A percentile compares a stretch with the other conserved stretches of the same genome.
Evolutionary conservation across 2,888 invertebrate species (phyloP).

Genomic region (Euproctis similis): DNA sequence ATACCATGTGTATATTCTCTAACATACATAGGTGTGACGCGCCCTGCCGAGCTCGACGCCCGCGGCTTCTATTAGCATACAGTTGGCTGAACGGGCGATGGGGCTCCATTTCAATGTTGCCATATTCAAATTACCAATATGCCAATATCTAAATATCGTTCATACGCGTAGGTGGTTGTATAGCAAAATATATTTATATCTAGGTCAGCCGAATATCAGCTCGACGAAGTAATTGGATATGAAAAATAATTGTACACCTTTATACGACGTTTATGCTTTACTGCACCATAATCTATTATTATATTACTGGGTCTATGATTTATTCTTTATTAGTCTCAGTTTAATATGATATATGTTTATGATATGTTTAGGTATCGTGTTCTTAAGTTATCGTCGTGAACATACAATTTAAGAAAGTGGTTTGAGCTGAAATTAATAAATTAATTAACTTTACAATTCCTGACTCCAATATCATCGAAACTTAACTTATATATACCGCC

Average conservation of each 20-base stretch:
- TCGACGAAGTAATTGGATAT: conserved; percentile 49
- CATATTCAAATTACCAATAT: conserved; percentile 43
- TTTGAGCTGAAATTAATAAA: too few relatives aligned
- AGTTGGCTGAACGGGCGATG: conserved; percentile 16
- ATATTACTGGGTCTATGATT: conserved; percentile 49
- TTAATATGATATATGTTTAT: conserved; percentile 49
- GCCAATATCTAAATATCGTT: conserved; percentile 51
- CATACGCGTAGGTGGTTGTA: conserved; percentile 49
- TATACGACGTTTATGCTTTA: conserved; percentile 51
- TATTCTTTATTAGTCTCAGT: conserved; percentile 57
- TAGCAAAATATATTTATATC: conserved; percentile 52
- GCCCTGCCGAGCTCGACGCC: conserved; percentile 30
- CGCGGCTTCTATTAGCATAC: conserved; percentile 45
- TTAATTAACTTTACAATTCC: too few relatives aligned
- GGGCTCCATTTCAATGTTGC: conserved; percentile 21
- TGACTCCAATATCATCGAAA: too few relatives aligned
- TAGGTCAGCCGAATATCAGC: conserved; percentile 55
- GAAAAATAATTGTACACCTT: conserved; percentile 56
- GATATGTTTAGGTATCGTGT: conserved; percentile 16
- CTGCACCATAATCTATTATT: conserved; percentile 48
- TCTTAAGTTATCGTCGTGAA: conserved; percentile 6
- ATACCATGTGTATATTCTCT: conserved; percentile 21
- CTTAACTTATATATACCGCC: too few relatives aligned
- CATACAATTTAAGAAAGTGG: neutral
- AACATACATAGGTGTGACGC: conserved; percentile 24